A percentile compares a stretch with the other conserved stretches of the same genome.
These are phyloP conservation scores for Phrynosoma blainvillii DNA, from an alignment of 2,113 vertebrate species.

Conservation along the genomic window DNA sequence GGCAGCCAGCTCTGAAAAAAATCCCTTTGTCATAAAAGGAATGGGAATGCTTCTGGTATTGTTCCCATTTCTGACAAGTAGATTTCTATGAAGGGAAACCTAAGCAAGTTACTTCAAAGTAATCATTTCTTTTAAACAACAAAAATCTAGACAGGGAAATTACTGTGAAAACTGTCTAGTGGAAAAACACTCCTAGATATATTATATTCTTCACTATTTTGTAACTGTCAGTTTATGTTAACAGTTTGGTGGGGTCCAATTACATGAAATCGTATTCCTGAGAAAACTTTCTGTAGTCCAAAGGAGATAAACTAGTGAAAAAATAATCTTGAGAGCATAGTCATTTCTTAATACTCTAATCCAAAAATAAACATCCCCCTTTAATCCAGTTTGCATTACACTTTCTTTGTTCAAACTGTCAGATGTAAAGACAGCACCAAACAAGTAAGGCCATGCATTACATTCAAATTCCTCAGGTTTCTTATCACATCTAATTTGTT, in stretches of 20 bases:
- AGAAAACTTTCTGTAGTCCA: constrained; percentile 49
- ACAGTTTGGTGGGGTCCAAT: constrained; percentile 25
- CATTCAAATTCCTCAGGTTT: neutral
- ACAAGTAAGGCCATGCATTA: constrained; percentile 46
- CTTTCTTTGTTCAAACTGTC: constrained; percentile 70
- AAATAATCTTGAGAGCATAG: constrained; percentile 48
- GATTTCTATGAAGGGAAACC: neutral
- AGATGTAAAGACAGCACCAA: constrained; percentile 57
- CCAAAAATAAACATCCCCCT: constrained; percentile 68
- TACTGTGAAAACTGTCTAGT: constrained; percentile 19
- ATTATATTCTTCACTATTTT: constrained; percentile 47
- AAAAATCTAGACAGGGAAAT: neutral
- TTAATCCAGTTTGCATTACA: constrained; percentile 66
- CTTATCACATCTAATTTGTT: neutral
- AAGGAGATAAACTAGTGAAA: neutral
- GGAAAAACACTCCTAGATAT: neutral
- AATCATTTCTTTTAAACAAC: neutral
- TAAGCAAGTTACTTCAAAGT: neutral
- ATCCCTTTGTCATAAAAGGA: neutral
- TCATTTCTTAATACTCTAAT: constrained; percentile 70
- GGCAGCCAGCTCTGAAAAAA: too few species aligned
- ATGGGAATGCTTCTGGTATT: neutral
- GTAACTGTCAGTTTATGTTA: neutral
- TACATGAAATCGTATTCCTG: constrained; percentile 45
- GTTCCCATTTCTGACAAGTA: neutral